A percentile compares a stretch with the other conserved stretches of the same genome.
phyloP scores from a whole-genome alignment of 2,113 vertebrate genomes.

The Sinocyclocheilus grahami region DNA sequence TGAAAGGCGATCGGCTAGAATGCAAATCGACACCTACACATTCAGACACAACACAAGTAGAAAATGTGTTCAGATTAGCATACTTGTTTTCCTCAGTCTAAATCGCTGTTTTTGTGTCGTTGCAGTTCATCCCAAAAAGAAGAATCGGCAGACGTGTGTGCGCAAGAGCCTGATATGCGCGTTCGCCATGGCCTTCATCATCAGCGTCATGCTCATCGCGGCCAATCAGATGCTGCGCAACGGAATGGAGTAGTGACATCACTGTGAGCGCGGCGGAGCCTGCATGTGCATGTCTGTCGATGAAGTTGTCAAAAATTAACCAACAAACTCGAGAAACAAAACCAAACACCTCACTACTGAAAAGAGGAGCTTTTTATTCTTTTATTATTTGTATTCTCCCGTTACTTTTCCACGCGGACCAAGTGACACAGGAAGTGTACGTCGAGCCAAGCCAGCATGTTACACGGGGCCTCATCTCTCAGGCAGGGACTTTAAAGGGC shows the following conservation, averaged over 20 bases:
- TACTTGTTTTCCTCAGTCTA: background rate
- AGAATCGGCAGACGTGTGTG: constrained; percentile 98
- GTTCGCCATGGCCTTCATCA: constrained; percentile 99
- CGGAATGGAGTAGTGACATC: constrained; percentile 91
- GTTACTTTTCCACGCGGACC: constrained; percentile 22
- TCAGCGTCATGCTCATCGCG: constrained; percentile 98
- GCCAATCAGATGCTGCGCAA: constrained; percentile 99
- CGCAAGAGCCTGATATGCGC: constrained; percentile 99
- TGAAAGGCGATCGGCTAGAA: constrained; percentile 22
- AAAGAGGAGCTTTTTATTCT: constrained; percentile 49
- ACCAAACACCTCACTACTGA: constrained; percentile 57
- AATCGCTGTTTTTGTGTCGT: constrained; percentile 24
- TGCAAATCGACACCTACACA: constrained; percentile 26
- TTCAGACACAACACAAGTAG: background rate
- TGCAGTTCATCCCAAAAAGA: constrained; percentile 94
- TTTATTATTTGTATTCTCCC: constrained; percentile 39
- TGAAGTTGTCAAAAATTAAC: constrained; percentile 68
- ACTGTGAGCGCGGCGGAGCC: constrained; percentile 78
- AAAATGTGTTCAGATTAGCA: background rate
- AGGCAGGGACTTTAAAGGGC: constrained; percentile 98
- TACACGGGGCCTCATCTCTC: constrained; percentile 77
- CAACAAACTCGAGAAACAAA: constrained; percentile 47
- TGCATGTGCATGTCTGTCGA: constrained; percentile 89
- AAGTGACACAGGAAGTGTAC: constrained; percentile 53
- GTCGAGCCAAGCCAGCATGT: constrained; percentile 75